Evolutionary conservation across 2,113 vertebrate genomes (phyloP).

Genomic region (Indicator maculatus): DNA sequence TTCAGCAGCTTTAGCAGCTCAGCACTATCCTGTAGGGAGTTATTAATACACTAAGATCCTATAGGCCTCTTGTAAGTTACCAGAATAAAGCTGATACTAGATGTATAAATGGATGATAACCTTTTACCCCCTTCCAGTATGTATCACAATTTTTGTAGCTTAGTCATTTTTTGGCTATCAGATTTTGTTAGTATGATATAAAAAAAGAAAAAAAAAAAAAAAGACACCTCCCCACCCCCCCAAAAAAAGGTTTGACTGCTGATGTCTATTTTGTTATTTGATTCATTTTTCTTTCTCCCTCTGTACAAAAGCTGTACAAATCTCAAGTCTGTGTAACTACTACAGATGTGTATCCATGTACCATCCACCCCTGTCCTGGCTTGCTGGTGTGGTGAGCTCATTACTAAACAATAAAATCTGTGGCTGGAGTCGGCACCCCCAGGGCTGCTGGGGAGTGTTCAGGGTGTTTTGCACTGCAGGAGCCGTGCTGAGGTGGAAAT

Average conservation of each 20-base stretch:
- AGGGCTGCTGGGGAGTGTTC: neutral
- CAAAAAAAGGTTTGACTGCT: constrained; percentile 52
- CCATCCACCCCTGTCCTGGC: constrained; percentile 44
- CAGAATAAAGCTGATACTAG: constrained; percentile 44
- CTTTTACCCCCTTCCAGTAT: constrained; percentile 55
- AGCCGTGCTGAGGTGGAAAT: neutral
- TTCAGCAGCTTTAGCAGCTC: constrained; percentile 57
- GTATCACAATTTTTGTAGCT: constrained; percentile 74
- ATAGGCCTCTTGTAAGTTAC: constrained; percentile 52
- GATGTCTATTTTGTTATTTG: constrained; percentile 70
- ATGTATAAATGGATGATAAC: constrained; percentile 71
- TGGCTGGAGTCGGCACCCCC: constrained; percentile 60
- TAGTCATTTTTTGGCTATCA: constrained; percentile 72
- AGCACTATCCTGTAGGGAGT: constrained; percentile 31
- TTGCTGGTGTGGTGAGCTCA: constrained; percentile 76
- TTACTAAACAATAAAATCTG: constrained; percentile 80
- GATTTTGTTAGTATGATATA: constrained; percentile 69
- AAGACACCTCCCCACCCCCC: too few species aligned
- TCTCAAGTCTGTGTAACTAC: constrained; percentile 60
- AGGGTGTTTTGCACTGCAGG: neutral
- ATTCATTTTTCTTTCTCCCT: constrained; percentile 37
- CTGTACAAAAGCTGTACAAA: constrained; percentile 71
- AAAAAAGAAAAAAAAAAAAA: neutral
- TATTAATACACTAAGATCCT: constrained; percentile 64
- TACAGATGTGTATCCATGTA: constrained; percentile 56